Percentiles rank a stretch among this genome's conserved stretches.
Evolutionary conservation across 2,888 invertebrate genomes (phyloP).

Genomic region (Leptopterna dolabrata): DNA sequence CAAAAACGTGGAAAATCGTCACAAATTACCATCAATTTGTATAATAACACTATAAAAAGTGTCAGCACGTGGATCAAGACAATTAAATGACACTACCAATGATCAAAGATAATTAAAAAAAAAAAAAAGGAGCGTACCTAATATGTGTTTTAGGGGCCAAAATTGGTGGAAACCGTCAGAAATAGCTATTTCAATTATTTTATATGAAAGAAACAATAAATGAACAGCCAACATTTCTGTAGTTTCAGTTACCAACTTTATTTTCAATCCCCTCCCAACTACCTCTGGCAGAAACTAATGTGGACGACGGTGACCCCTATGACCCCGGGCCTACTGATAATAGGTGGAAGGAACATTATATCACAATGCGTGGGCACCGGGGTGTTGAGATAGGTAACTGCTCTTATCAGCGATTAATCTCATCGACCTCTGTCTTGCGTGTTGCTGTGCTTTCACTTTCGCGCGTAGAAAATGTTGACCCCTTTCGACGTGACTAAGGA

Average conservation of each 20-base stretch:
- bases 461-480: background rate
- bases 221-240: too few species aligned
- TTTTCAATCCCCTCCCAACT: background rate
- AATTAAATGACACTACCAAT: too few species aligned
- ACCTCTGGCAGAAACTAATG: background rate
- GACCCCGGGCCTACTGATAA: slow-evolving; percentile 15
- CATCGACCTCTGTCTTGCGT: slow-evolving; percentile 12
- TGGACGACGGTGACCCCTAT: background rate
- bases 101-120: too few species aligned
- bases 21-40: too few species aligned
- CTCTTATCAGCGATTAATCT: background rate
- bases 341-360: slow-evolving; percentile 28
- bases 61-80: too few species aligned
- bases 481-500: background rate
- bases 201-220: too few species aligned
- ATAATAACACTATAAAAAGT: too few species aligned
- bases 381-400: slow-evolving; percentile 51
- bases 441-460: background rate
- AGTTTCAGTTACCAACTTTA: background rate
- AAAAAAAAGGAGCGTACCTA: too few species aligned
- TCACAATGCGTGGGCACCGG: slow-evolving; percentile 41
- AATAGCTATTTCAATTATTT: too few species aligned
- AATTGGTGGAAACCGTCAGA: too few species aligned
- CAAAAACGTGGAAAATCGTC: too few species aligned
- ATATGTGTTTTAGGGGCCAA: too few species aligned